Conservation (phyloP, 2,888 invertebrate species). For the Epinotia ramella region DNA sequence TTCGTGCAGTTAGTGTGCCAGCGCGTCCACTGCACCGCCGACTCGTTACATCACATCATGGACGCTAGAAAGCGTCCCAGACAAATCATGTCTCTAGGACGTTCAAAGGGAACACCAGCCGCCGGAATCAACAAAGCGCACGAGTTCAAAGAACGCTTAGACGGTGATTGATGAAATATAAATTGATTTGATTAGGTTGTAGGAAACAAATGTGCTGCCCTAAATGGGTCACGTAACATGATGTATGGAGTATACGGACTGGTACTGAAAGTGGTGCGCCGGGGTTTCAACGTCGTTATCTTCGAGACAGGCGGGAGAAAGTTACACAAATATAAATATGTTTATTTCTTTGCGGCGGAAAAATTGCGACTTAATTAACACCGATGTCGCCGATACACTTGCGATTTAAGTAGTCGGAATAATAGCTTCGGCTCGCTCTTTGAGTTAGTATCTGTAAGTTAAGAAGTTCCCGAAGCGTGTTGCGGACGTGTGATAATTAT, state of each 20-base stretch:
- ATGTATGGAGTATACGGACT: constrained; percentile 31
- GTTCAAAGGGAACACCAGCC: constrained; percentile 54
- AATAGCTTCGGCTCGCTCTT: constrained; percentile 11
- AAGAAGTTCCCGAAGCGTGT: constrained; percentile 22
- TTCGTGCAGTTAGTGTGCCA: constrained; percentile 71
- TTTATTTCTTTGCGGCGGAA: constrained; percentile 14
- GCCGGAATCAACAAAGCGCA: constrained; percentile 42
- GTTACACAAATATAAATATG: constrained; percentile 26
- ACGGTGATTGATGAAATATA: constrained; percentile 44
- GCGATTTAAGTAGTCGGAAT: background rate
- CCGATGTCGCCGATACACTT: constrained; percentile 14
- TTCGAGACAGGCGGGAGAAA: constrained; percentile 38
- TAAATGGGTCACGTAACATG: constrained; percentile 39
- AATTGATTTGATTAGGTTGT: constrained; percentile 44
- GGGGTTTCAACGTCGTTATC: constrained; percentile 31
- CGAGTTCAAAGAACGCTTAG: constrained; percentile 44
- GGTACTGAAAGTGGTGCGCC: constrained; percentile 36
- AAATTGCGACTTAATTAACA: constrained; percentile 33
- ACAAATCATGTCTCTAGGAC: constrained; percentile 63
- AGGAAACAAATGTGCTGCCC: constrained; percentile 37
- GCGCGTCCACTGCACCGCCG: constrained; percentile 51
- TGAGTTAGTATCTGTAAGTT: constrained; percentile 13
- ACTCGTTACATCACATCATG: constrained; percentile 62
- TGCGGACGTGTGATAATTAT: constrained; percentile 20
- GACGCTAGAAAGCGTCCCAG: constrained; percentile 75